A percentile compares a stretch with the other conserved stretches of the same genome.
These are phyloP conservation scores for Epicampocera succincta DNA, from an alignment of 2,888 invertebrate species.

Conservation along the genomic window DNA sequence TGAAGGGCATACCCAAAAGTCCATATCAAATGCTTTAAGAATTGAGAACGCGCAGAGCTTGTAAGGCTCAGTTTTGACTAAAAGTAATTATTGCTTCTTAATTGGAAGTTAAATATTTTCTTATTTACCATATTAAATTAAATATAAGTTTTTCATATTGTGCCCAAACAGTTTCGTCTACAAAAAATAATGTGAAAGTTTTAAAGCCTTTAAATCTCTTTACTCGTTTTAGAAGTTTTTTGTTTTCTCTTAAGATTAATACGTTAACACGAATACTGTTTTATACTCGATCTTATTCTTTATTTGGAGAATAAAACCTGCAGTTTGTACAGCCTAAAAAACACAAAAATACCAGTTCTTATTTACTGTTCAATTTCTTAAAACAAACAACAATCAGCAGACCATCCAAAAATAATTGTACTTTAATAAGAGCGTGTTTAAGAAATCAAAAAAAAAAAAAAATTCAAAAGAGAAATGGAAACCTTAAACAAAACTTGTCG, in stretches of 20 bases:
- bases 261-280: slow-evolving; percentile 1
- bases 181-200: neutral
- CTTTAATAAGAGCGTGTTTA: slow-evolving; percentile 18
- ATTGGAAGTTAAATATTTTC: no score
- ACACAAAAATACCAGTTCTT: slow-evolving; percentile 28
- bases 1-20: no score
- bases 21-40: no score
- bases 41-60: no score
- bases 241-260: slow-evolving; percentile 5
- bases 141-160: no score
- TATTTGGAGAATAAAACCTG: slow-evolving; percentile 6
- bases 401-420: slow-evolving; percentile 42
- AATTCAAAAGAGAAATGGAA: slow-evolving; percentile 6
- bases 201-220: neutral
- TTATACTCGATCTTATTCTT: slow-evolving; percentile 43
- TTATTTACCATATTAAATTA: no score
- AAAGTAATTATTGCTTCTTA: no score
- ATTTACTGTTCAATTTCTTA: slow-evolving; percentile 14
- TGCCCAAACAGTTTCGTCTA: no score
- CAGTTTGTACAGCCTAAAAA: neutral
- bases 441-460: neutral
- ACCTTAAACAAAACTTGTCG: slow-evolving; percentile 43
- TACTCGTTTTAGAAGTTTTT: neutral
- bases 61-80: no score
- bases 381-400: slow-evolving; percentile 28